Conservation (phyloP, 2,888 invertebrate genomes). For the Teleogryllus oceanicus region DNA sequence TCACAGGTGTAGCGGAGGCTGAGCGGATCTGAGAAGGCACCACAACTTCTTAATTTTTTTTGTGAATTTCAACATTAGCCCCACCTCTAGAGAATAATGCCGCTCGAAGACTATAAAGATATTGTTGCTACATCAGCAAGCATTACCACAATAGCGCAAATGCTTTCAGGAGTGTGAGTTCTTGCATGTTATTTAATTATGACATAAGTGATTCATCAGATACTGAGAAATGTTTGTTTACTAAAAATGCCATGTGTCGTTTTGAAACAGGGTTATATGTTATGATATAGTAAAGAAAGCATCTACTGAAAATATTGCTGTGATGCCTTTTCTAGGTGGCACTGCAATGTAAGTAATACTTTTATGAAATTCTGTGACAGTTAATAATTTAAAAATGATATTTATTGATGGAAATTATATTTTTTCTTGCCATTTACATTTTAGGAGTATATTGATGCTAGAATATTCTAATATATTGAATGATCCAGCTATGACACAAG, state of each 20-base stretch:
- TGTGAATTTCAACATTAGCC: too few relatives aligned
- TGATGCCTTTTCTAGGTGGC: conserved; percentile 73
- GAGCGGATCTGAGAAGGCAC: too few relatives aligned
- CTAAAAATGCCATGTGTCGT: conserved; percentile 23
- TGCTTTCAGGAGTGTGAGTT: conserved; percentile 70
- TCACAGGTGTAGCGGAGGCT: too few relatives aligned
- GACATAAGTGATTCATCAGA: too few relatives aligned
- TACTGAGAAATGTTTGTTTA: background rate
- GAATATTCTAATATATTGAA: conserved; percentile 70
- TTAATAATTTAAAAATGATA: background rate
- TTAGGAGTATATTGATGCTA: conserved; percentile 70
- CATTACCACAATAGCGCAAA: conserved; percentile 73
- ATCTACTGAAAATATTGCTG: conserved; percentile 60
- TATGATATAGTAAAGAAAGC: conserved; percentile 69
- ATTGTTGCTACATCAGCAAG: conserved; percentile 65
- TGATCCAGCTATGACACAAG: conserved; percentile 72
- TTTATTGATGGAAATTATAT: background rate
- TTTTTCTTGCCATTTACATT: conserved; percentile 35
- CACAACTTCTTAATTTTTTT: too few relatives aligned
- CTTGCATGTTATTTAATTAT: background rate
- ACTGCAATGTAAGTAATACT: conserved; percentile 64
- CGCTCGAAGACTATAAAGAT: conserved; percentile 64
- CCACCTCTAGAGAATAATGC: conserved; percentile 41
- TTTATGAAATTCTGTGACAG: background rate
- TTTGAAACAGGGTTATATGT: conserved; percentile 57